Evolutionary conservation across 92 coral and sea anemone genomes (phyloP).

Genomic region (Umimayanthus kanabou): DNA sequence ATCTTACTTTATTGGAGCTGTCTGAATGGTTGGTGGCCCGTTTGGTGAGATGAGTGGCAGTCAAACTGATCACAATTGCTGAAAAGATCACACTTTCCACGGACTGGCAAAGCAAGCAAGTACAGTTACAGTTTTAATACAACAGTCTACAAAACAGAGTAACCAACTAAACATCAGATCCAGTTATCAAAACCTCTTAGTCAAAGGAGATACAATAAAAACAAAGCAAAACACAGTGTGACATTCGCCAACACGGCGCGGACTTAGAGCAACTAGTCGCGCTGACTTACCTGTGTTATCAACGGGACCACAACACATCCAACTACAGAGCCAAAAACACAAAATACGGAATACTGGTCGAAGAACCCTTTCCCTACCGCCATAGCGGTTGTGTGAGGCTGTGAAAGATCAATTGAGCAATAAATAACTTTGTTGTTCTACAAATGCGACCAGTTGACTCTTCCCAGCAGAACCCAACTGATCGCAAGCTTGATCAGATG

Average conservation of each 20-base stretch:
- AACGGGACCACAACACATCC: conserved; percentile 99
- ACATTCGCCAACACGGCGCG: conserved; percentile 16
- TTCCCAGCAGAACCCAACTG: conserved; percentile 51
- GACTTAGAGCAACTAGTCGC: neutral
- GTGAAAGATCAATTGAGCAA: conserved; percentile 56
- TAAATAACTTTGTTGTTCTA: conserved; percentile 40
- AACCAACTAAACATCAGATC: conserved; percentile 11
- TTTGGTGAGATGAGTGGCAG: conserved; percentile 98
- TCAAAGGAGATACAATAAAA: conserved; percentile 17
- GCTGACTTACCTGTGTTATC: conserved; percentile 87
- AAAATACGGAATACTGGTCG: conserved; percentile 98
- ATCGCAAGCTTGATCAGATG: conserved; percentile 35
- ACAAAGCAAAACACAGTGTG: conserved; percentile 21
- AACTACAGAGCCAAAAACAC: conserved; percentile 98
- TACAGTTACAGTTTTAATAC: neutral
- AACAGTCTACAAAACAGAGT: neutral
- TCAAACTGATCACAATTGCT: conserved; percentile 96
- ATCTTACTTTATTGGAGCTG: conserved; percentile 80
- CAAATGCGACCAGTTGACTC: conserved; percentile 33
- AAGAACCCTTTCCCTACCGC: conserved; percentile 99
- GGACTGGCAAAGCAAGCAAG: conserved; percentile 64
- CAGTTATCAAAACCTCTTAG: conserved; percentile 19
- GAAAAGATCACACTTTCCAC: conserved; percentile 98
- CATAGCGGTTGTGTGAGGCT: conserved; percentile 80
- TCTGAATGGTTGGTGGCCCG: conserved; percentile 89